Percentiles rank a stretch among this genome's conserved stretches.
These are phyloP conservation scores for Gymnosoma rotundatum DNA, from an alignment of 2,888 invertebrate species.

Conservation along the genomic window DNA sequence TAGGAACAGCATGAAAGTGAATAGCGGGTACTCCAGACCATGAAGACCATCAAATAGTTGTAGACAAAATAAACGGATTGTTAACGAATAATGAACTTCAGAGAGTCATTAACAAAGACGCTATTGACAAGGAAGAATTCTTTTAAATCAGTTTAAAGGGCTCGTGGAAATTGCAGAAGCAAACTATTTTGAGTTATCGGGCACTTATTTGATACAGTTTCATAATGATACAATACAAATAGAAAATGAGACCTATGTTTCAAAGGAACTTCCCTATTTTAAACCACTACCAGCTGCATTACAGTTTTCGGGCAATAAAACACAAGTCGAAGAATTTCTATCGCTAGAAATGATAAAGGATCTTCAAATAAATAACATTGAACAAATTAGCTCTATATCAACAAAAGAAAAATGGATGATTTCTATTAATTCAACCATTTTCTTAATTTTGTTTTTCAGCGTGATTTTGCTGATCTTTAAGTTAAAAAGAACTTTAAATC, in stretches of 20 bases:
- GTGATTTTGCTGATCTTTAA: conserved; percentile 1
- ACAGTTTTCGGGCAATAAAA: conserved; percentile 14
- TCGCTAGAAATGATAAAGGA: conserved; percentile 19
- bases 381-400: not conserved
- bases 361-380: conserved; percentile 8
- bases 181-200: not conserved
- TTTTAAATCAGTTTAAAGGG: conserved; percentile 9
- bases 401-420: not conserved
- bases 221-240: conserved; percentile 10
- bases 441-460: not conserved
- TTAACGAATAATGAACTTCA: no score
- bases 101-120: no score
- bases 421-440: not conserved
- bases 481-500: conserved; percentile 13
- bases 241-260: not conserved
- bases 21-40: not conserved
- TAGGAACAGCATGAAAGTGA: not conserved
- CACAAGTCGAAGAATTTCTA: conserved; percentile 15
- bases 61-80: no score
- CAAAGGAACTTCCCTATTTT: not conserved
- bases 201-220: conserved; percentile 1
- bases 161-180: not conserved
- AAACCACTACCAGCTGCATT: conserved; percentile 24
- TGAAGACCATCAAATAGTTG: conserved; percentile 5
- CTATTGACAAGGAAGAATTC: not conserved